Base-by-base conservation (phyloP, 2,888 invertebrate genomes). In the Mythimna vitellina region DNA sequence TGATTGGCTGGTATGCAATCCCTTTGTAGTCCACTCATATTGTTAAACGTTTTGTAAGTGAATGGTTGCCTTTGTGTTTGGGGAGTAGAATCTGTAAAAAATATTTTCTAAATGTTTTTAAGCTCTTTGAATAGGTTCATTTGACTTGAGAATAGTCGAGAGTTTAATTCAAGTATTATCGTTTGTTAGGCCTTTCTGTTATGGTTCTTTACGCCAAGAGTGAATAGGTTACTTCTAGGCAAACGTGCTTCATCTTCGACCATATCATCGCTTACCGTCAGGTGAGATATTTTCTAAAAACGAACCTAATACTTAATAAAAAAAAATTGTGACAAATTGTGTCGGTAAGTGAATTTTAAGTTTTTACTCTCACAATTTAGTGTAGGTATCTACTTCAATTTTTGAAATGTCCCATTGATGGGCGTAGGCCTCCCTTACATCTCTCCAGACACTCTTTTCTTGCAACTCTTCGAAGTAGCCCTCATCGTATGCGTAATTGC, bases 1-100 rank as follows among this genome's bases (percentile, higher is more conserved):
- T 81, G 61, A 93, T 93, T 93, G 93, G 93, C 54, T 70, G 58
- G 29, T 29, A 32, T 17, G 46, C 17, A 57, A 64, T 65, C 35
- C 67, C 66, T 80, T 82, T 84, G 73, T 77, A 73, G 38, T 76
- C 69, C 77, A 78, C 76, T 80, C 78, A 78, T 72, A 78, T 80
- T 83, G 77, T 87, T 82, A 54, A 68, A 79, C 71, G 54, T 70
- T 71, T 82, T 57, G 67, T 63, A 63, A 62, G 69, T 42, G 64
- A 76, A 72, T 72, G 78, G 80, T 83, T 72, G 75, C 57, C 62
- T 83, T 85, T 80, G 67, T 81, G 38, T 58, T 65, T n/a, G 9
- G 35, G 14, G 20, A 51, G 6, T 12, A 29, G 7, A 53, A 35
- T n/a, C 4, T 9, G 1, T 51, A 32, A 54, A 32, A 51, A 57